Evolutionary conservation across 2,888 invertebrate genomes (phyloP).

Genomic region (Hipparchia semele): DNA sequence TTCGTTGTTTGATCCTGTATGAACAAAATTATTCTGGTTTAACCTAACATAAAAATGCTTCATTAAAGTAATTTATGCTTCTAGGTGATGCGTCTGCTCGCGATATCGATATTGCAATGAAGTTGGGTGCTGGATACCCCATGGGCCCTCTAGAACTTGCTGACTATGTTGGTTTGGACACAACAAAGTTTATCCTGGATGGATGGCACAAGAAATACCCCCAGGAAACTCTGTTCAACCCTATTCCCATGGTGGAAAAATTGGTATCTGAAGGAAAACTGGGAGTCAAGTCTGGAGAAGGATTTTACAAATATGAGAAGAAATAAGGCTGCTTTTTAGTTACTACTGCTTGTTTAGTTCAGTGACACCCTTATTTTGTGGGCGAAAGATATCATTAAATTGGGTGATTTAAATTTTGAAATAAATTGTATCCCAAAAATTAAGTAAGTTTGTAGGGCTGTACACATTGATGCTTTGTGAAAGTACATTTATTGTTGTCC

Average conservation of each 20-base stretch:
- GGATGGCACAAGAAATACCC: conserved; percentile 88
- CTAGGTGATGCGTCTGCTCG: conserved; percentile 86
- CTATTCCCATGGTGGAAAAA: conserved; percentile 82
- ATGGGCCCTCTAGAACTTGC: conserved; percentile 95
- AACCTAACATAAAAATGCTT: too few species aligned
- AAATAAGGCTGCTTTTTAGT: conserved; percentile 45
- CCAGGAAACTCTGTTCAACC: conserved; percentile 66
- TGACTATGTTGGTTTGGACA: conserved; percentile 93
- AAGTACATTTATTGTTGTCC: neutral
- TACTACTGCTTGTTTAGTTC: neutral
- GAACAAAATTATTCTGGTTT: too few species aligned
- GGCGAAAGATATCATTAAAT: neutral
- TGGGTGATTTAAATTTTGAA: neutral
- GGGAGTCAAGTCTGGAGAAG: conserved; percentile 92
- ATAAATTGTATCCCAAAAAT: neutral
- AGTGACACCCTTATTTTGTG: neutral
- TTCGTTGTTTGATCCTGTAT: too few species aligned
- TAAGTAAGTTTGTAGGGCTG: neutral
- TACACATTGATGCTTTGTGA: neutral
- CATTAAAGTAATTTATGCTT: neutral
- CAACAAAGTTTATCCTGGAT: conserved; percentile 88
- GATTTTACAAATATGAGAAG: conserved; percentile 89
- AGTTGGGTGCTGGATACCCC: conserved; percentile 93
- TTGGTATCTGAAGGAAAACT: conserved; percentile 90
- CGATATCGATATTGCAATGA: conserved; percentile 96